A percentile compares a stretch with the other conserved stretches of the same genome.
These are phyloP conservation scores for Hormaphis cornu DNA, from an alignment of 1,140 invertebrate species.

Conservation along the genomic window DNA sequence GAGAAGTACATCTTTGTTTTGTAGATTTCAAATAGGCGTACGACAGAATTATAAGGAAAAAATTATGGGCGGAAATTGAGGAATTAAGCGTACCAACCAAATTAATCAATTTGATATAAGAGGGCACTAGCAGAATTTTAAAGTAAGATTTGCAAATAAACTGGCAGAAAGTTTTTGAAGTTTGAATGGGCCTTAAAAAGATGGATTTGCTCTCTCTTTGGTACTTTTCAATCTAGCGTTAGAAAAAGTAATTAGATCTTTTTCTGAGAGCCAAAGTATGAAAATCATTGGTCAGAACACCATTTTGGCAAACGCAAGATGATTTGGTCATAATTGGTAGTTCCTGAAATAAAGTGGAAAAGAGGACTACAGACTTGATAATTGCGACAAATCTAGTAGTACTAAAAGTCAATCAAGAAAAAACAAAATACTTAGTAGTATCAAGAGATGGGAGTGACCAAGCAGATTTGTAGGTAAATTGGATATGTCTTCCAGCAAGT, in stretches of 20 bases:
- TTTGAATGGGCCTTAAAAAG: too few relatives aligned
- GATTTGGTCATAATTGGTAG: constrained; percentile 1
- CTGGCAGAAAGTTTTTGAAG: too few relatives aligned
- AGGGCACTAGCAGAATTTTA: not conserved
- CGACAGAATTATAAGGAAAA: constrained; percentile 43
- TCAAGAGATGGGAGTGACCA: not conserved
- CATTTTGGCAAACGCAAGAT: constrained; percentile 1
- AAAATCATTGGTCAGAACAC: not conserved
- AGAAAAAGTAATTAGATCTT: not conserved
- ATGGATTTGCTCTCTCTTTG: too few relatives aligned
- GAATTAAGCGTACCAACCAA: constrained; percentile 14
- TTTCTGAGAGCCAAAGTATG: not conserved
- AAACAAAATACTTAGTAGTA: constrained; percentile 1
- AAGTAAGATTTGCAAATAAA: not conserved
- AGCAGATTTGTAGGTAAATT: not conserved
- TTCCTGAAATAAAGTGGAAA: not conserved
- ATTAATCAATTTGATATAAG: not conserved
- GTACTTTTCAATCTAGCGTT: too few relatives aligned
- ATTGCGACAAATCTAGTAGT: not conserved
- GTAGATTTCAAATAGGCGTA: constrained; percentile 27
- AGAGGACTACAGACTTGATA: not conserved
- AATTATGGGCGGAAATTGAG: not conserved
- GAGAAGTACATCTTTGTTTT: constrained; percentile 14
- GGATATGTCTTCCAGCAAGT: not conserved
- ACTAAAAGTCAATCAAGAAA: constrained; percentile 17